A percentile compares a stretch with the other conserved stretches of the same genome.
Evolutionary conservation across 2,113 vertebrate species (phyloP).

Genomic region (Cochlearius cochlearius): DNA sequence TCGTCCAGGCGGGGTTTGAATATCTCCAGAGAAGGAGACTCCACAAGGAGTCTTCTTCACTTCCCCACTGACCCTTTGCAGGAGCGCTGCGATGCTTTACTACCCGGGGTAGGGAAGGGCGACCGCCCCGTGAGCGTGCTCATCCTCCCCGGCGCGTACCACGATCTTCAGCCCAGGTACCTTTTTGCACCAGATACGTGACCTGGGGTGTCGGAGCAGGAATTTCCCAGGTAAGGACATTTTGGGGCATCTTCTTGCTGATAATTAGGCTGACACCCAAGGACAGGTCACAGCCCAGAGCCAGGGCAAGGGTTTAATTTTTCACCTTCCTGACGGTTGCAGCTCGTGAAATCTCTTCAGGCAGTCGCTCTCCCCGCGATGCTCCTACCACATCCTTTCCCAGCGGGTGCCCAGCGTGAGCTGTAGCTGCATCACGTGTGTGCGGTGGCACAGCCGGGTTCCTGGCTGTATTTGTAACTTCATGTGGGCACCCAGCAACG

Average conservation of each 20-base stretch:
- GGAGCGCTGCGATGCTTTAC: neutral
- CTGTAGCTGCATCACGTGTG: neutral
- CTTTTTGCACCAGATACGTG: neutral
- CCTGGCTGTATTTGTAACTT: neutral
- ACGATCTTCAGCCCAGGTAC: neutral
- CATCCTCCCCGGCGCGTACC: neutral
- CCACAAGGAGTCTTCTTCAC: no score
- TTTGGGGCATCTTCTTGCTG: neutral
- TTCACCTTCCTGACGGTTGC: neutral
- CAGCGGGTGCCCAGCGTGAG: neutral
- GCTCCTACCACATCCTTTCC: neutral
- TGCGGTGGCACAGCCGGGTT: neutral
- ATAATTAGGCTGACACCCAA: neutral
- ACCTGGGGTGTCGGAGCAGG: neutral
- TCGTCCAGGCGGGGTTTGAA: no score
- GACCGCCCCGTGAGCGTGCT: neutral
- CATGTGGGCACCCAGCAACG: neutral
- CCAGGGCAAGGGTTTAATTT: neutral
- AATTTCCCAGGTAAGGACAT: neutral
- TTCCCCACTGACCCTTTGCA: neutral
- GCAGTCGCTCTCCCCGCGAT: neutral
- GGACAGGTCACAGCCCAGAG: neutral
- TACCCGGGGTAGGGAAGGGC: neutral
- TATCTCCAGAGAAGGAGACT: no score
- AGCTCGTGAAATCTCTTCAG: neutral